phyloP scores from a whole-genome alignment of 1,140 invertebrate genomes.

The Leptinotarsa defecta region DNA sequence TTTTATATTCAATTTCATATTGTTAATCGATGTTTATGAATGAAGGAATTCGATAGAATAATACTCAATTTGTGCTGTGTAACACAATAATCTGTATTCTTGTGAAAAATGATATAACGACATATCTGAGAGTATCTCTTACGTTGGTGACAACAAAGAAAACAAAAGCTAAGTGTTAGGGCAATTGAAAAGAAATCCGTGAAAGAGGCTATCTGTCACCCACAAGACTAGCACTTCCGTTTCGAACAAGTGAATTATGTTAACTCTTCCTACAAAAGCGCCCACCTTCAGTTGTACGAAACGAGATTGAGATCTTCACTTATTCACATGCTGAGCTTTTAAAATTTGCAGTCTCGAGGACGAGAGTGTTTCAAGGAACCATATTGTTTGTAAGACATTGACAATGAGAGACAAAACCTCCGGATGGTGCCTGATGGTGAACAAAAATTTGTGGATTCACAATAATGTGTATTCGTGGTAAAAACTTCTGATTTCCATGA shows the following conservation, averaged over 20 bases:
- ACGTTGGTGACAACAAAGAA: too few species aligned
- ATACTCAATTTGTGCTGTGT: too few species aligned
- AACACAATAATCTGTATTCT: too few species aligned
- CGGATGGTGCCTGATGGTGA: too few species aligned
- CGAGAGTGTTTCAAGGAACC: neutral
- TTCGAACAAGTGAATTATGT: conserved; percentile 3
- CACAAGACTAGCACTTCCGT: conserved; percentile 5
- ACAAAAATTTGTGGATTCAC: too few species aligned
- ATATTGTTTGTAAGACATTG: neutral
- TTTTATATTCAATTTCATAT: too few species aligned
- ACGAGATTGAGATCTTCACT: neutral
- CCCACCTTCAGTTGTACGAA: neutral
- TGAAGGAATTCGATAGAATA: too few species aligned
- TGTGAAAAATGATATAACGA: too few species aligned
- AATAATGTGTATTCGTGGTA: too few species aligned
- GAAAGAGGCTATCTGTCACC: conserved; percentile 5
- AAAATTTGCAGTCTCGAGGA: neutral
- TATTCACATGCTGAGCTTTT: conserved; percentile 3
- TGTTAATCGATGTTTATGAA: too few species aligned
- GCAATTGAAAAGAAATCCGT: neutral
- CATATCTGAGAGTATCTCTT: too few species aligned
- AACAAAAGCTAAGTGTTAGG: neutral
- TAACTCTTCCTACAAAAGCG: neutral
- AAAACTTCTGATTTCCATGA: too few species aligned
- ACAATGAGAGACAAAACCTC: neutral